Percentiles rank a stretch among this genome's conserved stretches.
Evolutionary conservation across 2,888 invertebrate genomes (phyloP).

Genomic region (Thelaira solivaga): DNA sequence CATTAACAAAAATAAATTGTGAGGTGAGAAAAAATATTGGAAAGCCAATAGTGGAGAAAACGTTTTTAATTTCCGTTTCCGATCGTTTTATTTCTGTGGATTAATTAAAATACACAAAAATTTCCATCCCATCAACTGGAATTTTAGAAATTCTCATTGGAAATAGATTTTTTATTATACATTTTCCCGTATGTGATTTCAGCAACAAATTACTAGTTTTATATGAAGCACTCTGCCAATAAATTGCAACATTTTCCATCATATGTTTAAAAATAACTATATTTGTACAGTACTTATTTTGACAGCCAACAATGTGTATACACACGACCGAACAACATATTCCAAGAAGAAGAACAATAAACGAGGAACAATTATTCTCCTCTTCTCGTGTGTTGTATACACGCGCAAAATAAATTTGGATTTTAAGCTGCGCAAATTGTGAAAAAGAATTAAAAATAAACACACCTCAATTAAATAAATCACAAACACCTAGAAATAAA

Average conservation of each 20-base stretch:
- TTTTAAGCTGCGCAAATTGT: slow-evolving; percentile 62
- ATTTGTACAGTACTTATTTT: slow-evolving; percentile 13
- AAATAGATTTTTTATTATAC: no score
- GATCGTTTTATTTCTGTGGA: no score
- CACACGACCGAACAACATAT: neutral
- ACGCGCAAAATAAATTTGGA: slow-evolving; percentile 62
- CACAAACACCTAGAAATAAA: slow-evolving; percentile 8
- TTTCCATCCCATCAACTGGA: no score
- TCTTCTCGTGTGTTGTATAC: slow-evolving; percentile 51
- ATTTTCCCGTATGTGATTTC: no score
- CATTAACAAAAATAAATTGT: no score
- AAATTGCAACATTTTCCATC: slow-evolving; percentile 36
- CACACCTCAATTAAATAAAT: slow-evolving; percentile 49
- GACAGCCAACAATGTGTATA: neutral
- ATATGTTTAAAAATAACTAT: neutral
- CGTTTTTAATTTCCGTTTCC: no score
- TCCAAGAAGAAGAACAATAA: slow-evolving; percentile 18
- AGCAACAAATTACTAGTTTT: no score
- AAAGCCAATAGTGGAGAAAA: no score
- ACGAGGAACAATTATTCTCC: slow-evolving; percentile 44
- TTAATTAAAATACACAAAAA: no score
- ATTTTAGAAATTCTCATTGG: no score
- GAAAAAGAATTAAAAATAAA: slow-evolving; percentile 25
- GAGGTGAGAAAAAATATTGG: no score
- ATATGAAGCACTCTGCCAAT: no score